These are phyloP conservation scores for Cassiopea andromeda DNA, from an alignment of 30 jellyfish, hydroid and myxozoan species.

Conservation along the genomic window DNA sequence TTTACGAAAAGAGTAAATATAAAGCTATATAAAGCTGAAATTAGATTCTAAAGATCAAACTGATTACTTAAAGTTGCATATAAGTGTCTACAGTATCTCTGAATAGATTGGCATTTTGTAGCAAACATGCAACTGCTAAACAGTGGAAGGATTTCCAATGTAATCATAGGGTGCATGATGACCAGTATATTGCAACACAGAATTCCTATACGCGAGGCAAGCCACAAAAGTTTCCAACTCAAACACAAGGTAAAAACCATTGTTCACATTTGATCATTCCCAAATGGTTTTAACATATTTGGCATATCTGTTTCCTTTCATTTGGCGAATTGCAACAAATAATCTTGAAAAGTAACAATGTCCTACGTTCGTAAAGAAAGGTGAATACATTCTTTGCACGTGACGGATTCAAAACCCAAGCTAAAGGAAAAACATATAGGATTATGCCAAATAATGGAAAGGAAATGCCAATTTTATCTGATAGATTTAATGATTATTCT, in stretches of 20 bases:
- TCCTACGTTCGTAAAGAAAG: not conserved
- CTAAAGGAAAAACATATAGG: not conserved
- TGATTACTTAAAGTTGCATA: too few species aligned
- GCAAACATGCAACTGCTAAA: too few species aligned
- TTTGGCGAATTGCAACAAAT: not conserved
- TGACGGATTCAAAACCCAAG: not conserved
- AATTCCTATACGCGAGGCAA: not conserved
- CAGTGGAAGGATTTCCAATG: too few species aligned
- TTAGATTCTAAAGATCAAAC: too few species aligned
- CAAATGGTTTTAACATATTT: not conserved
- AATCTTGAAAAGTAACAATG: not conserved
- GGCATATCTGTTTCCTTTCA: not conserved
- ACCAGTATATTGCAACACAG: not conserved
- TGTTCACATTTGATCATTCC: not conserved
- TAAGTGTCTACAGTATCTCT: too few species aligned
- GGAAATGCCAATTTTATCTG: not conserved
- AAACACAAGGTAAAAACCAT: not conserved
- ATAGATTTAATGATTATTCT: not conserved
- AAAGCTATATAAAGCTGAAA: too few species aligned
- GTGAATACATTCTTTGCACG: not conserved
- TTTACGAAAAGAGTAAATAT: too few species aligned
- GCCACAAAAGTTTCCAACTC: not conserved
- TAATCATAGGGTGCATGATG: too few species aligned
- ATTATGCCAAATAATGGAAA: not conserved
- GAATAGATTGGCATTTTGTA: too few species aligned